Evolutionary conservation across 1,140 invertebrate genomes (phyloP), one percentile per base, ranked within the genome.

Genomic region (Brachionus paranguensis): DNA sequence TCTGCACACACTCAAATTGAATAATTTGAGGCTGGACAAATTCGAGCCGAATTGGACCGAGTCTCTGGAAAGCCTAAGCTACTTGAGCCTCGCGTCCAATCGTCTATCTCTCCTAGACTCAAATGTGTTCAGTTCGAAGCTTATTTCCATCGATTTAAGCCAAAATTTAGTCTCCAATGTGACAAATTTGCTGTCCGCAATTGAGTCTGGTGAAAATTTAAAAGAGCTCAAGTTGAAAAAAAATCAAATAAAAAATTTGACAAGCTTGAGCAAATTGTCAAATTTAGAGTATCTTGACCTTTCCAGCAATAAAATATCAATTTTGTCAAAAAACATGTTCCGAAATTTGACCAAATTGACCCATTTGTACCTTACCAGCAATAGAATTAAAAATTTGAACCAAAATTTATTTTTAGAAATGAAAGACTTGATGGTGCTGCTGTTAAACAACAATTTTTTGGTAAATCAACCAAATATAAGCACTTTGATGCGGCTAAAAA

Each of bases 371-470:
- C 17, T 79, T 33, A 60, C 7, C 5, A 50, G 29, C 14, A 79
- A 79, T 29, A 64, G 20, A 41, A 20, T 79, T 5, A 79, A 79
- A 79, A 33, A 33, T 64, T 60, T 79, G 17, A n/a, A 37, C n/a
- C 5, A n/a, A 41, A 27, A 55, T 64, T 37, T 41, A n/a, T 79
- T 79, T 79, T 11, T 29, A 24, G 47, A 33, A 17, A 55, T 37
- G 12, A 20, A 24, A 24, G 41, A 41, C 20, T 64, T 79, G 8
- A 33, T 79, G 29, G 78, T 53, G n/a, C 4, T 79, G 12, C 17
- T 55, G 17, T n/a, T 79, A 2, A 79, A 79, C 37, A 79, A 79
- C 33, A 79, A 79, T 27, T 79, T 17, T 41, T 55, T 79, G 17
- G 20, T 20, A 0, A 33, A n/a, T 14, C 17, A 20, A 17, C 78